These are phyloP conservation scores for Tragelaphus buxtoni DNA, from an alignment of 2,113 vertebrate species.

Conservation along the genomic window DNA sequence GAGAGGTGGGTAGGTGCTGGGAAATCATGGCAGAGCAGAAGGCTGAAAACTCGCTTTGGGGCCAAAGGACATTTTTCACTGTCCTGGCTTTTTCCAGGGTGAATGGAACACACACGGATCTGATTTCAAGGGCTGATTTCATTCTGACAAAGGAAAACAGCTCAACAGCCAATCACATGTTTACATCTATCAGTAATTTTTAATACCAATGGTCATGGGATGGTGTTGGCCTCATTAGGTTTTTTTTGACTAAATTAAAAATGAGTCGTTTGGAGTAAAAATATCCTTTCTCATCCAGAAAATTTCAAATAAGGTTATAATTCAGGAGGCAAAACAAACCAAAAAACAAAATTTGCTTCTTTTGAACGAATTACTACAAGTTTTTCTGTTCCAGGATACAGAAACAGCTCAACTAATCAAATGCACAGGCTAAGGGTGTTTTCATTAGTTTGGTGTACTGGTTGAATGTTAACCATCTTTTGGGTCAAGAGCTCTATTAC, in stretches of 20 bases:
- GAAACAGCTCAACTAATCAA: background rate
- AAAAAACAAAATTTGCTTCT: background rate
- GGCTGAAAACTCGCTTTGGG: background rate
- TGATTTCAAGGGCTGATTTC: background rate
- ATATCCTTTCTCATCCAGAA: slow-evolving; percentile 12
- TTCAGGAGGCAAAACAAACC: background rate
- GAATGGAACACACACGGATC: background rate
- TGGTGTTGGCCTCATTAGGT: background rate
- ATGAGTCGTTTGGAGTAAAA: background rate
- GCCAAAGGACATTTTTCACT: background rate
- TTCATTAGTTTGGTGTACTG: background rate
- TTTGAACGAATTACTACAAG: background rate
- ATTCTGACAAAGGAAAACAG: background rate
- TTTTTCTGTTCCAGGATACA: background rate
- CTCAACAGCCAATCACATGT: slow-evolving; percentile 5
- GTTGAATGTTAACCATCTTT: background rate
- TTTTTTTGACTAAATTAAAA: background rate
- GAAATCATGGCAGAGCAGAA: background rate
- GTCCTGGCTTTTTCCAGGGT: background rate
- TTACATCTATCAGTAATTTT: background rate
- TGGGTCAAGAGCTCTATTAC: background rate
- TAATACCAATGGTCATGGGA: background rate
- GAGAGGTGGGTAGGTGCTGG: background rate
- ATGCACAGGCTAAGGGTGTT: background rate
- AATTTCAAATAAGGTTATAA: background rate